Percentiles rank a stretch among this genome's conserved stretches.
These are phyloP conservation scores for Mastacembelus armatus DNA, from an alignment of 2,797 vertebrate species.

Conservation along the genomic window DNA sequence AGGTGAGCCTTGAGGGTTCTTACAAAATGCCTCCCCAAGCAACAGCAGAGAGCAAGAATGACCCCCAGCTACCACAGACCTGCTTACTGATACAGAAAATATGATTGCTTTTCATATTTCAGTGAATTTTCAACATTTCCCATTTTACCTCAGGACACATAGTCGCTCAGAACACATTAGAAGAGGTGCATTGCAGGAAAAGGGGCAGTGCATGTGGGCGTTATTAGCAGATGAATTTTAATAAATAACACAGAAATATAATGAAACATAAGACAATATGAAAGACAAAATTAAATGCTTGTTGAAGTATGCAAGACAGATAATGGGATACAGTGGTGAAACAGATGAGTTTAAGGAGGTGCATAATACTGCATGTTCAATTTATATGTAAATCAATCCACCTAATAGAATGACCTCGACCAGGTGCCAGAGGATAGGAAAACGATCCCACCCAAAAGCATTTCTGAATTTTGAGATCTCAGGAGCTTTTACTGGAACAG, in stretches of 20 bases:
- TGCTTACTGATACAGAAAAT: constrained; percentile 89
- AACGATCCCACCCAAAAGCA: constrained; percentile 68
- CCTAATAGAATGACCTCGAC: constrained; percentile 78
- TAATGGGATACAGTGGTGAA: constrained; percentile 74
- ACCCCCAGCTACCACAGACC: constrained; percentile 80
- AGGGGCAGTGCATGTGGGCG: constrained; percentile 68
- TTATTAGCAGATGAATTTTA: constrained; percentile 81
- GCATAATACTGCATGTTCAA: constrained; percentile 74
- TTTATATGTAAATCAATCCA: constrained; percentile 83
- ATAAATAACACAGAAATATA: constrained; percentile 79
- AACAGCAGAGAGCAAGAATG: constrained; percentile 75
- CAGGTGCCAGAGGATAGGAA: constrained; percentile 74
- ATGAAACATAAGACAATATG: constrained; percentile 77
- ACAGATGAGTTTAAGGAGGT: constrained; percentile 78
- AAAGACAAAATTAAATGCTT: constrained; percentile 77
- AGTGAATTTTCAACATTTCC: constrained; percentile 80
- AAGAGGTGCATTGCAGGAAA: constrained; percentile 68
- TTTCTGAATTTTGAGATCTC: constrained; percentile 67
- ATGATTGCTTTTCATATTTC: constrained; percentile 87
- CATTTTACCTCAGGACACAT: constrained; percentile 83
- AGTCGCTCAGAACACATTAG: constrained; percentile 77
- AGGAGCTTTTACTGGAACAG: constrained; percentile 57
- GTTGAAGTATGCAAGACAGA: constrained; percentile 74
- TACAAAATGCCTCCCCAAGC: constrained; percentile 77
- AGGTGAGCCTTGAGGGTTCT: constrained; percentile 72